Evolutionary conservation across 2,888 invertebrate species (phyloP).

Genomic region (Hydrotaea cyrtoneurina): DNA sequence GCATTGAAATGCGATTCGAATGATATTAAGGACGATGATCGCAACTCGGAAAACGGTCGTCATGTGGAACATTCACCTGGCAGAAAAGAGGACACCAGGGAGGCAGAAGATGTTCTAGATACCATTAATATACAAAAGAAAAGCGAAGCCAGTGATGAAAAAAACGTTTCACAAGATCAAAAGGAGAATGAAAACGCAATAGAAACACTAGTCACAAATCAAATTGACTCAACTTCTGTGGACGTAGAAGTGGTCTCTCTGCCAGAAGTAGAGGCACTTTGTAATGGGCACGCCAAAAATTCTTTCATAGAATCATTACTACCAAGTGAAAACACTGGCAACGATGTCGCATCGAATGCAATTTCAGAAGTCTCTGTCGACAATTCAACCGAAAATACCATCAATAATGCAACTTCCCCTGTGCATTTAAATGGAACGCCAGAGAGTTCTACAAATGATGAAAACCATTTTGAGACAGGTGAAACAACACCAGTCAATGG

Average conservation of each 20-base stretch:
- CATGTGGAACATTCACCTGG: conserved; percentile 60
- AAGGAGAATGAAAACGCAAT: not conserved
- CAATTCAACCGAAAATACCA: not conserved
- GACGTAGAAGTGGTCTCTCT: not conserved
- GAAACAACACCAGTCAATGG: not conserved
- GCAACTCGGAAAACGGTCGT: conserved; percentile 72
- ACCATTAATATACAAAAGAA: not conserved
- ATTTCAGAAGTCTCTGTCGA: too few relatives aligned
- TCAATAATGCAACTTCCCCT: not conserved
- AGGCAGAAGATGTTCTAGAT: conserved; percentile 26
- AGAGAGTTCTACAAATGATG: not conserved
- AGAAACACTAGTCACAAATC: not conserved
- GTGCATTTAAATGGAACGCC: not conserved
- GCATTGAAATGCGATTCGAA: conserved; percentile 61
- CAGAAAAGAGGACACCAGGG: conserved; percentile 58
- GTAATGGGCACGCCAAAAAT: too few relatives aligned
- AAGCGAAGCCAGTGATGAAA: conserved; percentile 1
- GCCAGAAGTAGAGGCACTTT: not conserved
- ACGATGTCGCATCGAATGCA: not conserved
- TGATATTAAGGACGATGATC: conserved; percentile 71
- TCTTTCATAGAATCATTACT: not conserved
- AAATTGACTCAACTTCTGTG: not conserved
- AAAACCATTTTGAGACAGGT: not conserved
- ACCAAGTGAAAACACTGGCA: not conserved
- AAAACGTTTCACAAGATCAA: conserved; percentile 43